These are phyloP conservation scores for Heliconius sara DNA, from an alignment of 2,888 invertebrate species.

Conservation along the genomic window DNA sequence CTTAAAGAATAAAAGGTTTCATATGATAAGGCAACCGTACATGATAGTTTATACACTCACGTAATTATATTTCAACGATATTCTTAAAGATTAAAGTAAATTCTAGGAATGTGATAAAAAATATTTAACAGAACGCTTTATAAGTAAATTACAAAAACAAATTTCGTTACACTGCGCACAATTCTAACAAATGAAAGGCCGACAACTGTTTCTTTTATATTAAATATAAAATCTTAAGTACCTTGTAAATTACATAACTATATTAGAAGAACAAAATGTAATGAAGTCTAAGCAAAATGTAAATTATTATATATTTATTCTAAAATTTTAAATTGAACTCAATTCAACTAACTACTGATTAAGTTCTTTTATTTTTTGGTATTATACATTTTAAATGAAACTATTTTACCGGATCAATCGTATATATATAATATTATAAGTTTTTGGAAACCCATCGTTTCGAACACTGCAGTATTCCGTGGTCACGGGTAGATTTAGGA, in stretches of 20 bases:
- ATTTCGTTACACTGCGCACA: not conserved
- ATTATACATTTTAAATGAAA: too few species aligned
- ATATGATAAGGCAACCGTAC: not conserved
- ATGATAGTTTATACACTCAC: not conserved
- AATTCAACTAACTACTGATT: too few species aligned
- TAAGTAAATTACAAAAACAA: constrained; percentile 2
- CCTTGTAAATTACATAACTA: not conserved
- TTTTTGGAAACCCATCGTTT: too few species aligned
- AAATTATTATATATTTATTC: too few species aligned
- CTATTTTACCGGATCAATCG: too few species aligned
- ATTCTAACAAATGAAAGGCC: not conserved
- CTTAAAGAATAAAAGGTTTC: not conserved
- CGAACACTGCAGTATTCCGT: too few species aligned
- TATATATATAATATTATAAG: too few species aligned
- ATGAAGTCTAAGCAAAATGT: not conserved
- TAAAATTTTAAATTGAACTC: too few species aligned
- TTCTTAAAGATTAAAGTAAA: not conserved
- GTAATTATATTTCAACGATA: not conserved
- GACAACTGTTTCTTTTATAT: not conserved
- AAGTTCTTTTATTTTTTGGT: too few species aligned
- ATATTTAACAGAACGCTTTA: not conserved
- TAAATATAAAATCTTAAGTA: not conserved
- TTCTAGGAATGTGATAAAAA: not conserved
- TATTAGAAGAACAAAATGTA: too few species aligned
- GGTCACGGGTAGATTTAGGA: too few species aligned